Conservation (phyloP, 2,113 vertebrate species). For the Etheostoma spectabile region DNA sequence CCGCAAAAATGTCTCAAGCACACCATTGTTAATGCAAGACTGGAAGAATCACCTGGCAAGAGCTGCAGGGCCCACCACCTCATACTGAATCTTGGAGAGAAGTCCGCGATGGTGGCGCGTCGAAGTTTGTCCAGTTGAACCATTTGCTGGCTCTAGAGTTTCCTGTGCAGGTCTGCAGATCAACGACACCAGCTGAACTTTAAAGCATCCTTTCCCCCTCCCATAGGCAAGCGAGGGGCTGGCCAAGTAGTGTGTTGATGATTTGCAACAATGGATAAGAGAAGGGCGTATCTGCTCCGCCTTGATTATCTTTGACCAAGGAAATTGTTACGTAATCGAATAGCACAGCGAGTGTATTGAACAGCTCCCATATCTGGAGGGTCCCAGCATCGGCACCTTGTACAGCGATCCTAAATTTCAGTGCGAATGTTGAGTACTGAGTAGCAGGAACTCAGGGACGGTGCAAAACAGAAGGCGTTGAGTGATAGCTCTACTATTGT, state of each 20-base stretch:
- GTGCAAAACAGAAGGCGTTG: no score
- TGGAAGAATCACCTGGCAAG: constrained; percentile 38
- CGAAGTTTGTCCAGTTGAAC: constrained; percentile 78
- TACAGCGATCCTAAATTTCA: constrained; percentile 39
- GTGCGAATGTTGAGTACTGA: not conserved
- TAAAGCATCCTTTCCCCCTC: constrained; percentile 16
- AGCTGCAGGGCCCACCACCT: constrained; percentile 55
- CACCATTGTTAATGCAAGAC: no score
- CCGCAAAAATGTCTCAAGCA: not conserved
- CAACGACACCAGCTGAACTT: not conserved
- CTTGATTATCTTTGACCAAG: not conserved
- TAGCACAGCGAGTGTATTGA: no score
- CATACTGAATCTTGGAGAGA: constrained; percentile 66
- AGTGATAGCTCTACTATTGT: no score
- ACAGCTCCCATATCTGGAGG: not conserved
- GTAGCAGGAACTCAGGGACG: no score
- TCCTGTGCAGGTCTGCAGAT: not conserved
- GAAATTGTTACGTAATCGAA: not conserved
- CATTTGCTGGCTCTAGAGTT: constrained; percentile 51
- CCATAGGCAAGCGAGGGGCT: not conserved
- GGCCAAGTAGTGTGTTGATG: not conserved
- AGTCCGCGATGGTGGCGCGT: constrained; percentile 64
- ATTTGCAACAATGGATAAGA: not conserved
- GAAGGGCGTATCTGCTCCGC: not conserved
- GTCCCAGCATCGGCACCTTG: constrained; percentile 57